Conservation (phyloP, 2,797 vertebrate genomes). For the Pyrocephalus nanus region DNA sequence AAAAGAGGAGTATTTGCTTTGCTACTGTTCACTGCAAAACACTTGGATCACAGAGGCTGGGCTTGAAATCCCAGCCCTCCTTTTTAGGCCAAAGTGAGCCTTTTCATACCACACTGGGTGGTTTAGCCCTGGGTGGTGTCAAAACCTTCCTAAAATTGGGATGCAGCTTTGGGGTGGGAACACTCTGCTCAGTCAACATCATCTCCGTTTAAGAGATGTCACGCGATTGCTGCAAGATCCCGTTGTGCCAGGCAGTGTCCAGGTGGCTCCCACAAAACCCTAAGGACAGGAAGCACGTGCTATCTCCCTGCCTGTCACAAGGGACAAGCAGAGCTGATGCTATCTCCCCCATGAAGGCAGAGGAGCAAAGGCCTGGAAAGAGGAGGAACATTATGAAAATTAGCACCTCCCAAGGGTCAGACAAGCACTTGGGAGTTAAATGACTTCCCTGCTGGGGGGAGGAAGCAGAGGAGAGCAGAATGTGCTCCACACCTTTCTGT, state of each 20-base stretch:
- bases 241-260: background rate
- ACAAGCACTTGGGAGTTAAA: background rate
- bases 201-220: background rate
- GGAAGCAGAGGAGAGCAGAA: background rate
- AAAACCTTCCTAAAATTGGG: background rate
- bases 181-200: background rate
- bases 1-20: background rate
- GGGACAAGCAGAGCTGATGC: background rate
- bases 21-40: background rate
- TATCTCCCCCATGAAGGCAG: background rate
- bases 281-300: fast-evolving
- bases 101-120: background rate
- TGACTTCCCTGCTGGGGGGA: background rate
- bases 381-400: background rate
- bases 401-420: slow-evolving; percentile 5
- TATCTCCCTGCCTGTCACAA: fast-evolving
- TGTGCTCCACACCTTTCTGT: background rate
- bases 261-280: background rate
- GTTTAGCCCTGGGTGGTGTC: background rate
- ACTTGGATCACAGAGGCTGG: background rate
- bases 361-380: background rate
- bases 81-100: background rate
- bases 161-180: background rate
- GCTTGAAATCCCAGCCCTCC: background rate
- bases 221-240: fast-evolving